A percentile compares a stretch with the other conserved stretches of the same genome.
phyloP scores from a whole-genome alignment of 2,113 vertebrate species.

The Dermatemys mawii region DNA sequence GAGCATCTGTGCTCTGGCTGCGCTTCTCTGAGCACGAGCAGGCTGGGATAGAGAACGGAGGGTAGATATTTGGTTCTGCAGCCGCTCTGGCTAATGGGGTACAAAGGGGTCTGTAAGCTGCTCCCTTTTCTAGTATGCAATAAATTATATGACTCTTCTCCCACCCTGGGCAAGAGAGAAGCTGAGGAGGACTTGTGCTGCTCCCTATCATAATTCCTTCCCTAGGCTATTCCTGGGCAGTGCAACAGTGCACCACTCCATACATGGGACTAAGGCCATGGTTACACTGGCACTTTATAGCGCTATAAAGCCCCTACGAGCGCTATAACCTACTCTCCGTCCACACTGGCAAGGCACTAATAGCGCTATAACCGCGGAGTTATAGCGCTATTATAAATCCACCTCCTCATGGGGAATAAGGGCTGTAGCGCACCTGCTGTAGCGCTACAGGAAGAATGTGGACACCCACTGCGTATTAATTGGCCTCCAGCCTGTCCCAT shows the following conservation, averaged over 20 bases:
- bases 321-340: too few relatives aligned
- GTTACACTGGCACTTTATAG: too few relatives aligned
- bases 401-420: too few relatives aligned
- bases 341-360: too few relatives aligned
- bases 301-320: too few relatives aligned
- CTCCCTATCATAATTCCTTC: not conserved
- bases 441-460: too few relatives aligned
- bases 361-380: too few relatives aligned
- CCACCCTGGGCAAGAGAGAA: fast-evolving
- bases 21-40: not conserved
- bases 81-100: fast-evolving
- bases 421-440: too few relatives aligned
- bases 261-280: not conserved
- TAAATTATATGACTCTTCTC: not conserved
- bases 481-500: too few relatives aligned
- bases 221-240: not conserved
- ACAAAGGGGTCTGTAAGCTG: not conserved
- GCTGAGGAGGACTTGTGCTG: not conserved
- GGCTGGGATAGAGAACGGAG: not conserved
- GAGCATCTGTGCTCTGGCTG: not conserved
- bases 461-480: too few relatives aligned
- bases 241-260: not conserved
- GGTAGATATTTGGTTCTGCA: not conserved
- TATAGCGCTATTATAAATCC: too few relatives aligned
- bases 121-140: not conserved